A percentile compares a stretch with the other conserved stretches of the same genome.
phyloP scores from a whole-genome alignment of 2,113 vertebrate genomes.

The Istiophorus platypterus region DNA sequence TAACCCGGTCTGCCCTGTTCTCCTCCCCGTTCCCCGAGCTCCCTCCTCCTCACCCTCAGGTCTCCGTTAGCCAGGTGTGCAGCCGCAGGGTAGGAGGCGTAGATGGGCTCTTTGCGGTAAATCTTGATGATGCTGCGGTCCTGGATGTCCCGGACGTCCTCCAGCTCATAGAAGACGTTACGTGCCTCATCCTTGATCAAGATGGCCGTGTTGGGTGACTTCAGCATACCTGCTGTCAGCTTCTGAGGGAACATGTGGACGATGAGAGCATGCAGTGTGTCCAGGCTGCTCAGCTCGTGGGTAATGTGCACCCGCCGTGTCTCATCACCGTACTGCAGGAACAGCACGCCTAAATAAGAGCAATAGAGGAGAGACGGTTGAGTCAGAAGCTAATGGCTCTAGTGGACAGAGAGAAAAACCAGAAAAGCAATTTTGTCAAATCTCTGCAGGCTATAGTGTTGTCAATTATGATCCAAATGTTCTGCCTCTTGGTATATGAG shows the following conservation, averaged over 20 bases:
- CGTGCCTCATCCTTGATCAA: constrained; percentile 98
- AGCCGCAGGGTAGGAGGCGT: constrained; percentile 92
- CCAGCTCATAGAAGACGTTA: constrained; percentile 98
- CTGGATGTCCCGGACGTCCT: constrained; percentile 97
- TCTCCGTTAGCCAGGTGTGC: constrained; percentile 97
- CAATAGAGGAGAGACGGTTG: not conserved
- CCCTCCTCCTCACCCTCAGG: constrained; percentile 89
- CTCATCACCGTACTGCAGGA: constrained; percentile 98
- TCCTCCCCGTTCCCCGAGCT: not conserved
- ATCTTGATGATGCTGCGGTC: constrained; percentile 99
- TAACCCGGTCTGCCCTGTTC: not conserved
- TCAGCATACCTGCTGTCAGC: constrained; percentile 98
- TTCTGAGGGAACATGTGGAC: constrained; percentile 99
- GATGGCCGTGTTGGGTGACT: constrained; percentile 98
- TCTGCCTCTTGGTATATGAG: not conserved
- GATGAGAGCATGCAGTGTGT: constrained; percentile 97
- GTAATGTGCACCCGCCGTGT: constrained; percentile 98
- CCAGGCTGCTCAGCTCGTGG: constrained; percentile 98
- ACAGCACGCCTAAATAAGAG: constrained; percentile 91
- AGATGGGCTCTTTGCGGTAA: constrained; percentile 96
- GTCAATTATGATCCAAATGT: constrained; percentile 24
- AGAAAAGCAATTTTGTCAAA: constrained; percentile 9
- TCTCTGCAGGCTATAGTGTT: not conserved
- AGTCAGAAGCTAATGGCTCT: constrained; percentile 11
- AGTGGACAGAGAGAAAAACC: constrained; percentile 8